Evolutionary conservation across 2,113 vertebrate genomes (phyloP), one percentile per base, ranked within the genome.

Genomic region (Heptranchias perlo): DNA sequence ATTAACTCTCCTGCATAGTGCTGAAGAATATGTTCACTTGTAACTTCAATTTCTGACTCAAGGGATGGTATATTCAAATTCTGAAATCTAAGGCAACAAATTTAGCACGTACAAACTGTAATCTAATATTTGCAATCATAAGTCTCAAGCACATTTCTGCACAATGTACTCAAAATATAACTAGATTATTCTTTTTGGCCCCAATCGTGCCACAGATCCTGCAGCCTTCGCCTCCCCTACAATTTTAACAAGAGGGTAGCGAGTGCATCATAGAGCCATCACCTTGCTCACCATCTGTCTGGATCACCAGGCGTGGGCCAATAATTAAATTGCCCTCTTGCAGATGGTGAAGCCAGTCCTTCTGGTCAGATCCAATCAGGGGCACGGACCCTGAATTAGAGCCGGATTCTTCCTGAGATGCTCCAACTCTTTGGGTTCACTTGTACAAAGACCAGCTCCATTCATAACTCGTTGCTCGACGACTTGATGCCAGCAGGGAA

Each of bases 51-150:
- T 97, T 98, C 97, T 92, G 96, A 95, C 1, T 98, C 96, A 96
- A 98, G 97, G 96, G 98, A 98, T 18, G 98, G 97, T 96, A 98
- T 97, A 96, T 97, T 98, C 96, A 98, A 96, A 96, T 97, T 98
- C 97, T 98, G 97, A 97, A 99, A 98, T 96, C 98, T 99, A 96
- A 96, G 16, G 2, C 21, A 96, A 97, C 96, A 78, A 49, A 97
- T 78, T 87, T n/a, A 96, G 92, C n/a, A 82, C 16, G 76, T 91
- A 58, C 2, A 89, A 58, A 58, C 61, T 95, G 28, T 0, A 69
- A 73, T 95, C 31, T 91, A 31, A 28, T 69, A 67, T 28, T 44
- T 64, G 47, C 21, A 47, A 47, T 21, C 58, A 62, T 91, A 92
- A 93, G 78, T 82, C n/a, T 93, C 58, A 93, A 92, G 35, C 58